Evolutionary conservation across 1,140 invertebrate species (phyloP).

Genomic region (Pygmarrhopalites habei): DNA sequence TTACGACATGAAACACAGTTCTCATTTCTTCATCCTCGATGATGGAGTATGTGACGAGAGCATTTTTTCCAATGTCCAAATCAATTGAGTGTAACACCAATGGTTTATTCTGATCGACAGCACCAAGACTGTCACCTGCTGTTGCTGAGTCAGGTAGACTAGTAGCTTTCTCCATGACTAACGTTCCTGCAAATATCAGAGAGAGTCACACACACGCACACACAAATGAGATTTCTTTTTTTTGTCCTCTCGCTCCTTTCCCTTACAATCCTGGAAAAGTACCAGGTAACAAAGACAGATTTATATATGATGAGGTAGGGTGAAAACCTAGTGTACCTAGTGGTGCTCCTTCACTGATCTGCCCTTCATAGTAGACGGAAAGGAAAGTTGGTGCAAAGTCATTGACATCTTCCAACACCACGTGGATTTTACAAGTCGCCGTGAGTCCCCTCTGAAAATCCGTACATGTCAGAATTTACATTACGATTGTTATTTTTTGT

Average conservation of each 20-base stretch:
- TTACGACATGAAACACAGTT: slow-evolving; percentile 71
- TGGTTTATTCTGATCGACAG: slow-evolving; percentile 45
- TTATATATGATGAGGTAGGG: too few relatives aligned
- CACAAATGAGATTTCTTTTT: too few relatives aligned
- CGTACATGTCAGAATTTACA: too few relatives aligned
- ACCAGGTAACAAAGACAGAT: too few relatives aligned
- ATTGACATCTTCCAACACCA: slow-evolving; percentile 63
- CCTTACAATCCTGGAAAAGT: too few relatives aligned
- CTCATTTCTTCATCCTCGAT: slow-evolving; percentile 53
- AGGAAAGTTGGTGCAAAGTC: slow-evolving; percentile 57
- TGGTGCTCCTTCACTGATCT: slow-evolving; percentile 62
- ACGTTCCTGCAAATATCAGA: too few relatives aligned
- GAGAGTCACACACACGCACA: too few relatives aligned
- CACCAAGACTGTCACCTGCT: background rate
- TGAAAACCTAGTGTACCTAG: slow-evolving; percentile 66
- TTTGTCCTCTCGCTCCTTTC: too few relatives aligned
- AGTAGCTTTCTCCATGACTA: too few relatives aligned
- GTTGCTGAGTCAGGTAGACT: too few relatives aligned
- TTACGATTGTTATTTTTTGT: too few relatives aligned
- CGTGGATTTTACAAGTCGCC: slow-evolving; percentile 58
- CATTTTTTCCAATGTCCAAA: slow-evolving; percentile 71
- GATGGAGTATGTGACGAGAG: slow-evolving; percentile 74
- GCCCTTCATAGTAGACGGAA: slow-evolving; percentile 58
- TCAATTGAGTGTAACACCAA: slow-evolving; percentile 72
- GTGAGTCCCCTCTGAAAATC: slow-evolving; percentile 55